Evolutionary conservation across 1,140 invertebrate species (phyloP).

Genomic region (Cyrtorhinus lividipennis): DNA sequence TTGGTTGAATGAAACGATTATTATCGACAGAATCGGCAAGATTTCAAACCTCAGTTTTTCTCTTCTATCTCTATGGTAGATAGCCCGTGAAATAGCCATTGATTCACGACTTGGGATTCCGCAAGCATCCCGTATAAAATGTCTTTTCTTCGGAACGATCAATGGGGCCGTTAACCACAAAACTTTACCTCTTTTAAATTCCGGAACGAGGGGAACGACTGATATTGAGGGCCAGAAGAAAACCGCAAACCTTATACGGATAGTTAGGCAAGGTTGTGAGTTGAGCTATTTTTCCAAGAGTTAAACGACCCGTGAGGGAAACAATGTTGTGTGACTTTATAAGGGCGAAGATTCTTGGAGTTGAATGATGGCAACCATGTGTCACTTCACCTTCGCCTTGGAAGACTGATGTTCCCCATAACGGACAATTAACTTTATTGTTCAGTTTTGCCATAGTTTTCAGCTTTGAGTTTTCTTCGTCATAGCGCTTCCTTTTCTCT

Average conservation of each 20-base stretch:
- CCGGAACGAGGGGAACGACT: background rate
- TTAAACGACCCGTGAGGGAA: conserved; percentile 6
- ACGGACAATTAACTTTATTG: conserved; percentile 8
- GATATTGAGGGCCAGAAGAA: background rate
- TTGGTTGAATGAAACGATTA: too few species aligned
- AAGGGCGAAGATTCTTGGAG: background rate
- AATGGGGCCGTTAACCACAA: background rate
- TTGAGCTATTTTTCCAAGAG: background rate
- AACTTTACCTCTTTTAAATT: background rate
- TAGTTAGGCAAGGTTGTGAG: background rate
- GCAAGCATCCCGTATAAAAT: too few species aligned
- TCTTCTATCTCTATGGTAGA: too few species aligned
- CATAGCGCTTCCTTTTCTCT: background rate
- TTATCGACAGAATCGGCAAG: too few species aligned
- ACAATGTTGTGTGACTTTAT: conserved; percentile 8
- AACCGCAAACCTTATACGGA: background rate
- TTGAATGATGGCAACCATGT: conserved; percentile 4
- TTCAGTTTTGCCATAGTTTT: background rate
- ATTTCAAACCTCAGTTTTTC: too few species aligned
- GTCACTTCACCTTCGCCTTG: background rate
- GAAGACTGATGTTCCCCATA: background rate
- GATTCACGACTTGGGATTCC: too few species aligned
- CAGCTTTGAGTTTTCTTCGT: background rate
- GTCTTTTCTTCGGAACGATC: too few species aligned
- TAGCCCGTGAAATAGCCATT: too few species aligned